Conservation (phyloP, 2,888 invertebrate genomes). For the Rhimphoctona megacephalus region DNA sequence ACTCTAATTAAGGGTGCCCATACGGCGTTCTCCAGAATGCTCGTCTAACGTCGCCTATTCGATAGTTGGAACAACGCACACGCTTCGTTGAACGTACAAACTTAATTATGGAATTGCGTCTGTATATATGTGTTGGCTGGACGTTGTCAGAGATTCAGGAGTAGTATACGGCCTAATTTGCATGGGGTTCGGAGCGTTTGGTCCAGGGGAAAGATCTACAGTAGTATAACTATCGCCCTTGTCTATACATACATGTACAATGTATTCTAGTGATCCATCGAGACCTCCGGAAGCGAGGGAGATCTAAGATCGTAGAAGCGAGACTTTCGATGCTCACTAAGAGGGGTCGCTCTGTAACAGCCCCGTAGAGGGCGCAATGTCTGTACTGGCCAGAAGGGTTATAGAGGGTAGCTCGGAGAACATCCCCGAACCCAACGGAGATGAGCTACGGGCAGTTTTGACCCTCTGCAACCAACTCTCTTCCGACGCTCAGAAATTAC, state of each 20-base stretch:
- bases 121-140: constrained; percentile 36
- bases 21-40: neutral
- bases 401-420: constrained; percentile 47
- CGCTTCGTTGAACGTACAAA: constrained; percentile 67
- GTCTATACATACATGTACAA: constrained; percentile 20
- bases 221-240: neutral
- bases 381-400: constrained; percentile 58
- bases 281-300: constrained; percentile 42
- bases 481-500: constrained; percentile 81
- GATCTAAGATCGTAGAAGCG: constrained; percentile 78
- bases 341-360: constrained; percentile 64
- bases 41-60: constrained; percentile 39
- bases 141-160: constrained; percentile 54
- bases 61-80: constrained; percentile 70
- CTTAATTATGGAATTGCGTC: constrained; percentile 64
- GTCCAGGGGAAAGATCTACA: constrained; percentile 51
- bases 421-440: constrained; percentile 69
- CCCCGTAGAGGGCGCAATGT: constrained; percentile 63
- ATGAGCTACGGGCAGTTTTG: constrained; percentile 83
- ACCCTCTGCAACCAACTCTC: constrained; percentile 73
- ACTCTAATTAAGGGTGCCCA: constrained; percentile 13
- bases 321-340: constrained; percentile 76
- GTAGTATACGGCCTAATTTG: constrained; percentile 77
- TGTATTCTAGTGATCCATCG: constrained; percentile 43
- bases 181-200: constrained; percentile 77